Evolutionary conservation across 2,888 invertebrate species (phyloP), one percentile per base, ranked within the genome.

Genomic region (Heliothis peltigera): DNA sequence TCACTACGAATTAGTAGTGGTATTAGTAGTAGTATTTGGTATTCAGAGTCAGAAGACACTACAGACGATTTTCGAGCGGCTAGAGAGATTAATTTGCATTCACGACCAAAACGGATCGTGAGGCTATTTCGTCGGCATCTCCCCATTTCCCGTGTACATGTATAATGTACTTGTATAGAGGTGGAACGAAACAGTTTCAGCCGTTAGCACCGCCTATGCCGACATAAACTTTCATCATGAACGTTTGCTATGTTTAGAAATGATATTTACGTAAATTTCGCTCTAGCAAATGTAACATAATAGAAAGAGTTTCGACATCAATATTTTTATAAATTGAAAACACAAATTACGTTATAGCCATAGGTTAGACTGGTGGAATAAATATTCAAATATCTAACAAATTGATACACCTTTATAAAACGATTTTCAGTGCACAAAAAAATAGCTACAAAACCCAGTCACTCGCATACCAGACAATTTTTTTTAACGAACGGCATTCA

Each of bases 31-130:
- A 80, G 83, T 79, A 83, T 84, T 89, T 87, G 81, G 87, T 89
- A 89, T 90, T 87, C 89, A 85, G 75, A 81, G 80, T 85, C 83
- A 81, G 82, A 84, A 87, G 87, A 87, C 84, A 85, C 82, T 79
- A 77, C 82, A 78, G 80, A 72, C 86, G 85, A 87, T 87, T 84
- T 84, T 82, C 78, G 81, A 81, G 75, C 70, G 77, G 82, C 82
- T 80, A 81, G 85, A 83, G 87, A 90, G 90, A 90, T 92, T 91
- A 92, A 92, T 92, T 93, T 92, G 90, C 92, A 93, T 93, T 92
- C 91, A 90, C 88, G 87, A 88, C 90, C 91, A 85, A 89, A 91
- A 91, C 88, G 89, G 92, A 89, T 91, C 92, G 92, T 89, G 91
- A 87, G 87, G 89, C 90, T 90, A 91, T 92, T 92, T 88, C 90